Base-by-base conservation (phyloP, 2,797 vertebrate species). In the Pseudopleuronectes americanus region DNA sequence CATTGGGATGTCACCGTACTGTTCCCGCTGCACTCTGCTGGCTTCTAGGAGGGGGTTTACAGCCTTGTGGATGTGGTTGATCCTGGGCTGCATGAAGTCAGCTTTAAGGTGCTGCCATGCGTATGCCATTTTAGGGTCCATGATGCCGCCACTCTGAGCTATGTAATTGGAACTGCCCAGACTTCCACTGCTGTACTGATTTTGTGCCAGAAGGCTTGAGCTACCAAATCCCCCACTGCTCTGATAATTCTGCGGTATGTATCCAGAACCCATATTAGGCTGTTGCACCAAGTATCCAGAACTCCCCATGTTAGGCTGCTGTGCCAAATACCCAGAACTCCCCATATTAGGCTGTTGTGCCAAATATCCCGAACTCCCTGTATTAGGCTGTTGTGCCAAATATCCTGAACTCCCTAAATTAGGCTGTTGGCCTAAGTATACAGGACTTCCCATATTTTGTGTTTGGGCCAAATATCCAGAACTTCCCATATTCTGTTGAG, bases 1-100 rank as follows among this genome's bases (percentile, higher is more conserved):
- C 91, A 92, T 91, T 12, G 93, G 92, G 68, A 92, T 93, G 73
- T 94, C 92, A 47, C 93, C 92, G 33, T 23, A 82, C 72, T 54
- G 91, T 85, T 85, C 88, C 72, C 73, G 91, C 74, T 84, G 90
- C 54, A 69, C 80, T 54, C 86, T 80, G 65, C 92, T 95, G 82
- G 90, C 94, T 55, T 92, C 84, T 13, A 91, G 55, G 0, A 91
- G 63, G 0, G 90, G 88, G 53, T 92, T 92, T 1, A 94, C 87
- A 23, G 88, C 93, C 84, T 95, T 93, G 33, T 94, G 95, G 51
- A 97, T 93, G 71, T 95, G 94, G 82, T 97, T 96, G 8, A 96
- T 94, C 80, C 93, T 94, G 48, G 96, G 95, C 81, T 97, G 96
- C 58, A 96, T 92, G 76, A 95, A 95, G 85, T 97, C 96, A 0